Conservation (phyloP, 2,888 invertebrate species). For the Auanema sp. region DNA sequence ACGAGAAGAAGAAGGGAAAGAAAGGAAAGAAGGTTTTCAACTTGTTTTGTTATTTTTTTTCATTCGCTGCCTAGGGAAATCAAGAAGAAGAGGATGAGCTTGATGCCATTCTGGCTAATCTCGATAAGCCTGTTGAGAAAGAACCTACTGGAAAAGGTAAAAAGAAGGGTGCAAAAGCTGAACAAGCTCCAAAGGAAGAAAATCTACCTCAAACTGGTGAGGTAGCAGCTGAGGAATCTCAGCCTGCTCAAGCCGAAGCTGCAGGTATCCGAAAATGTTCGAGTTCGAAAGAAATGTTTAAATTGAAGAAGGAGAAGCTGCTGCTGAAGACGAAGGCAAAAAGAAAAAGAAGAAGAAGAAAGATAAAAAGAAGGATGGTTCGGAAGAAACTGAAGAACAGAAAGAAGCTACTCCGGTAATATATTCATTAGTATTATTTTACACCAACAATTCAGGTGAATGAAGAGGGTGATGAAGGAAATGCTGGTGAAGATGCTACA, state of each 20-base stretch:
- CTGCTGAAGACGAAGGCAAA: conserved; percentile 23
- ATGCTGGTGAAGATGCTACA: conserved; percentile 21
- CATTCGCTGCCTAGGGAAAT: conserved; percentile 15
- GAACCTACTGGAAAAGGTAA: conserved; percentile 26
- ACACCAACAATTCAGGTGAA: neutral
- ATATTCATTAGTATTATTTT: neutral
- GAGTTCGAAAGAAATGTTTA: neutral
- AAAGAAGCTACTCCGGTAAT: conserved; percentile 4
- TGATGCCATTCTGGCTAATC: conserved; percentile 47
- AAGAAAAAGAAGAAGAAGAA: conserved; percentile 43
- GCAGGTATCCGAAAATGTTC: conserved; percentile 14
- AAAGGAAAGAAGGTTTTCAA: conserved; percentile 26
- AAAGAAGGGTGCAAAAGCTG: conserved; percentile 18
- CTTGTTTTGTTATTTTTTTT: neutral
- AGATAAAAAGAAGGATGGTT: conserved; percentile 32
- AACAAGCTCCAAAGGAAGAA: conserved; percentile 18
- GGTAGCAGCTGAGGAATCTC: conserved; percentile 8
- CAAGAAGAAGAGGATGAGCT: conserved; percentile 51
- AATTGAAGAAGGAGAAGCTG: conserved; percentile 14
- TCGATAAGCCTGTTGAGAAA: conserved; percentile 31
- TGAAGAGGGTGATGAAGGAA: conserved; percentile 16
- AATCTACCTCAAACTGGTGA: conserved; percentile 21
- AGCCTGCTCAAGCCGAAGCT: conserved; percentile 13
- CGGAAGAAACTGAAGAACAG: conserved; percentile 21
- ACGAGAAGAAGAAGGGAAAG: conserved; percentile 23